Percentiles rank a stretch among this genome's conserved stretches.
These are phyloP conservation scores for Cistogaster globosa DNA, from an alignment of 2,888 invertebrate genomes.

Conservation along the genomic window DNA sequence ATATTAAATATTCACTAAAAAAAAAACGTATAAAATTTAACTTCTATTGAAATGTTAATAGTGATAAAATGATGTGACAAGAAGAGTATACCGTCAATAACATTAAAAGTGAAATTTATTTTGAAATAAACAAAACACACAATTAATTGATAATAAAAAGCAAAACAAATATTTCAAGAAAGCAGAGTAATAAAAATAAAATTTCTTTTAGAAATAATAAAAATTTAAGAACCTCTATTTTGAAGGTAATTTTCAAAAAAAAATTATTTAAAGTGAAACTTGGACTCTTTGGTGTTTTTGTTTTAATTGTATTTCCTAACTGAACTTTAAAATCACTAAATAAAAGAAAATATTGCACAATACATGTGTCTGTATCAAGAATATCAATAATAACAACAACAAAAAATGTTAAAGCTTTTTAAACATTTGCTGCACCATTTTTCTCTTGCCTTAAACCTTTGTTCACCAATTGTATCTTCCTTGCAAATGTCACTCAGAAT, in stretches of 20 bases:
- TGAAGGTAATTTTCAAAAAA: constrained; percentile 48
- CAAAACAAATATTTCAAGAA: neutral
- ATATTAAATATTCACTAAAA: neutral
- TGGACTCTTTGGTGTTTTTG: neutral
- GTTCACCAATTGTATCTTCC: constrained; percentile 58
- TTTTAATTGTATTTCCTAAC: constrained; percentile 17
- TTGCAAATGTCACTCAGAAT: constrained; percentile 15
- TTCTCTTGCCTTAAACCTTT: constrained; percentile 35
- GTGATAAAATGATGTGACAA: constrained; percentile 6
- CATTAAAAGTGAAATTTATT: constrained; percentile 62
- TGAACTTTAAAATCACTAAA: constrained; percentile 33
- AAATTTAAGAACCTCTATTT: constrained; percentile 26
- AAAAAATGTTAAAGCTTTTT: neutral
- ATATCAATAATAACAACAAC: neutral
- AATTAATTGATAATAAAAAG: constrained; percentile 38
- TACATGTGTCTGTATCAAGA: neutral
- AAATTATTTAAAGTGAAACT: constrained; percentile 54
- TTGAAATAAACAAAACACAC: constrained; percentile 24
- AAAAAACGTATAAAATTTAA: constrained; percentile 20
- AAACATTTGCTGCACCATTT: constrained; percentile 32
- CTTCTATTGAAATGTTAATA: constrained; percentile 8
- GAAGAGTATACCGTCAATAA: neutral
- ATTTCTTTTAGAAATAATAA: neutral
- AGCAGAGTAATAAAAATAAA: neutral
- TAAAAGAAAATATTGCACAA: constrained; percentile 44